Percentiles rank a stretch among this genome's conserved stretches.
Evolutionary conservation across 2,797 vertebrate genomes (phyloP).

Genomic region (Melanotaenia parkinsoni): DNA sequence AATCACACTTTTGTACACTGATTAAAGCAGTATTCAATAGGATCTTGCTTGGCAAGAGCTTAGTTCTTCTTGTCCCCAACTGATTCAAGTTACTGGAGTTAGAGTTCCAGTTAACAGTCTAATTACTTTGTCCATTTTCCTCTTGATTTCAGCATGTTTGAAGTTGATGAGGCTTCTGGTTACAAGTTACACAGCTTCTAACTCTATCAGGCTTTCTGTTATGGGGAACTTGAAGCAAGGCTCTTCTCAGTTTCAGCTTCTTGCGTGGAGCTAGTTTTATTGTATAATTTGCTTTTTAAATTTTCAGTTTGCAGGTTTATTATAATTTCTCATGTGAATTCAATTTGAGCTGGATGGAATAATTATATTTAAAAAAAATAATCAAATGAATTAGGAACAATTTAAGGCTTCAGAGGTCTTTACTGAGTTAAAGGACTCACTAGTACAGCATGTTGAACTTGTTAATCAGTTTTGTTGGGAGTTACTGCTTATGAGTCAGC

Average conservation of each 20-base stretch:
- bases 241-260: constrained; percentile 3
- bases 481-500: background rate
- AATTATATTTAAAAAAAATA: background rate
- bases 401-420: background rate
- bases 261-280: background rate
- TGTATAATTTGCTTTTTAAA: background rate
- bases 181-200: constrained; percentile 27
- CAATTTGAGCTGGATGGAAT: background rate
- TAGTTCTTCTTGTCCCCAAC: background rate
- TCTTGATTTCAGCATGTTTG: constrained; percentile 36
- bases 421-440: background rate
- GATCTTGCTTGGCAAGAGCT: background rate
- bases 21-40: background rate
- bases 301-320: background rate
- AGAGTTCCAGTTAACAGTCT: background rate
- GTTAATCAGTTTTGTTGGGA: too few species aligned
- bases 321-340: background rate
- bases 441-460: background rate
- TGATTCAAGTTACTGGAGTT: constrained; percentile 1
- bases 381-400: too few species aligned
- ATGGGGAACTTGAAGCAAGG: constrained; percentile 34
- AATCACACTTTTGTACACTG: background rate
- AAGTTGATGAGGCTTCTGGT: constrained; percentile 35
- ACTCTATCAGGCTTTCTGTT: constrained; percentile 49
- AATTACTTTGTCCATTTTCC: constrained; percentile 20